Evolutionary conservation across 2,797 vertebrate species (phyloP), one percentile per base, ranked within the genome.

Genomic region (Echiichthys vipera): DNA sequence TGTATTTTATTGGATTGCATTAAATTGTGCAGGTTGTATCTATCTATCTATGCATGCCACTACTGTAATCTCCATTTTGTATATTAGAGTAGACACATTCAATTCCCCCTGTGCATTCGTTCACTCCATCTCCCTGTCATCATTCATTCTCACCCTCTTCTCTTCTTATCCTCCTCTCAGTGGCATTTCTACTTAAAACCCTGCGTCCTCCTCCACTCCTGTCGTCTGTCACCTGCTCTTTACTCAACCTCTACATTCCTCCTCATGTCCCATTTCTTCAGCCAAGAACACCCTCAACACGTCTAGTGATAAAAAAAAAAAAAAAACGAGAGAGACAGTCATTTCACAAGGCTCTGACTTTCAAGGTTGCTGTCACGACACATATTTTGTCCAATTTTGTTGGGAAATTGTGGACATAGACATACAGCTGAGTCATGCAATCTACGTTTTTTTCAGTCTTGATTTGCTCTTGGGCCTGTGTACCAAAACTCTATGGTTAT

Each of bases 111-210:
- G 39, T 75, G 45, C 32, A 20, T 63, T 74, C 24, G 8, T 65
- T 54, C 37, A 72, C 55, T 7, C 30, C 36, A 22, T 27, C 65
- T 64, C 61, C 53, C 27, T 61, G 62, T 74, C 51, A 65, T 25
- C 62, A 43, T 83, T 32, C 40, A 59, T 79, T 84, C 74, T 77
- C 81, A 71, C 76, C 71, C 40, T 69, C 71, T 65, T 84, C 70
- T 76, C 66, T 58, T 73, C 74, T 67, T 70, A 64, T 45, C 2
- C 20, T 65, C 62, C 30, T 65, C 25, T 39, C 42, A 9, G 25
- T 65, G 51, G 32, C 30, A 59, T 49, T 25, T 61, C 43, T 40
- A 24, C 24, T 32, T 65, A 36, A 56, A 34, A 53, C 42, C 39
- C 39, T 7, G 10, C 50, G 5, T 50, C 73, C 25, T 59, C 67